Evolutionary conservation across 1,140 invertebrate genomes (phyloP), one percentile per base, ranked within the genome.

Genomic region (Mya arenaria): DNA sequence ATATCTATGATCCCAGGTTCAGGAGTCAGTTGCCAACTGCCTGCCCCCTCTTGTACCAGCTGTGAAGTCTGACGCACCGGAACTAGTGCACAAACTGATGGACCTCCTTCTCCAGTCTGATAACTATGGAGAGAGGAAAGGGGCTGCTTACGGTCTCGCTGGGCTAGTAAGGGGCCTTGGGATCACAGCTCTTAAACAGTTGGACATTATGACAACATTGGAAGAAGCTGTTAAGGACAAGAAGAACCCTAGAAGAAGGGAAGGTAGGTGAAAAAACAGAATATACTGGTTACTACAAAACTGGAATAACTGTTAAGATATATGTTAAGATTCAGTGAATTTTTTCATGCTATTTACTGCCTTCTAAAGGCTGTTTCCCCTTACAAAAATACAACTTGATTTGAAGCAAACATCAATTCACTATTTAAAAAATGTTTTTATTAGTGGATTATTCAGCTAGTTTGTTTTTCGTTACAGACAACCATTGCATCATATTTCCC

Each of bases 1-100:
- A n/a, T n/a, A n/a, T 3, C n/a, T 44, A 71, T 41, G 55, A 41
- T 83, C 88, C 6, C 91, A 97, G 95, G 98, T 99, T 0, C 98
- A 99, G 95, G 97, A 99, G 94, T 97, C 98, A 0, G 98, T 99
- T 0, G 97, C 98, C 36, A 98, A 98, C 91, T 99, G 98, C 91
- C 93, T 99, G 48, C 97, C 98, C 1, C 96, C 97, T 88, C 93
- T 99, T 37, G 97, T 99, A 52, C 96, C 97, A 10, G 96, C 97
- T 0, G 96, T 99, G 4, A 97, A 97, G 91, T 96, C 97, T 48
- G 97, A 99, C 88, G 97, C 97, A 6, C 96, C 97, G 0, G 94
- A 95, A 41, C 95, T 99, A 83, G 95, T 99, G 15, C 96, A 97
- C 86, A 97, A 97, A 91, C 93, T 99, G 10, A 94, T 99, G 90